A percentile compares a stretch with the other conserved stretches of the same genome.
Evolutionary conservation across 1,140 invertebrate species (phyloP).

Genomic region (Aricia agestis): DNA sequence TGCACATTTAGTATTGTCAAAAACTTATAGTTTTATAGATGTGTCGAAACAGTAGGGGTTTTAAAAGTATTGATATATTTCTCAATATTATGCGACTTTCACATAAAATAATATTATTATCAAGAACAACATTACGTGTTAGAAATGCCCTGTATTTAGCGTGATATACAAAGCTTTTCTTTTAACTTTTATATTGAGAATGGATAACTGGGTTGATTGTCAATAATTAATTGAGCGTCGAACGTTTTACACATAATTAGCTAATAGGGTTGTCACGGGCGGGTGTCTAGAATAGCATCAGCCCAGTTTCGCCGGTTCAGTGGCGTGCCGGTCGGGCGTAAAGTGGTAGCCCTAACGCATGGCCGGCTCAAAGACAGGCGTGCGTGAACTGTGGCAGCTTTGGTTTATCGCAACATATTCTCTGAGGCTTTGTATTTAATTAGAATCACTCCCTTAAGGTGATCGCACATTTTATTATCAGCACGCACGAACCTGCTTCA

Average conservation of each 20-base stretch:
- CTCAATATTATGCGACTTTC: too few relatives aligned
- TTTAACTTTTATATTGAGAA: not conserved
- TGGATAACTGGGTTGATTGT: not conserved
- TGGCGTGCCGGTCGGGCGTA: slow-evolving; percentile 9
- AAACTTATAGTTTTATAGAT: too few relatives aligned
- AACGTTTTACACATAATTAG: slow-evolving; percentile 8
- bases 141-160: too few relatives aligned
- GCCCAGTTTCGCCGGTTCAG: slow-evolving; percentile 18
- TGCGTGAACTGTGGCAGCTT: slow-evolving; percentile 11
- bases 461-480: too few relatives aligned
- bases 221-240: slow-evolving; percentile 2
- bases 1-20: too few relatives aligned
- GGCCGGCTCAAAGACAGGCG: slow-evolving; percentile 18
- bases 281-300: slow-evolving; percentile 6
- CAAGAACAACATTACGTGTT: too few relatives aligned
- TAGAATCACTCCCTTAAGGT: not conserved
- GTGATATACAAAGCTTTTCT: not conserved
- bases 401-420: not conserved
- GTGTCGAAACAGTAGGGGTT: too few relatives aligned
- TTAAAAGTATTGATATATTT: too few relatives aligned
- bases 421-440: not conserved
- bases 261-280: slow-evolving; percentile 5
- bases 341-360: slow-evolving; percentile 22
- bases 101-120: too few relatives aligned
- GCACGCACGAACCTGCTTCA: too few relatives aligned